Conservation (phyloP, 2,797 vertebrate species). For the Sarcophilus harrisii region DNA sequence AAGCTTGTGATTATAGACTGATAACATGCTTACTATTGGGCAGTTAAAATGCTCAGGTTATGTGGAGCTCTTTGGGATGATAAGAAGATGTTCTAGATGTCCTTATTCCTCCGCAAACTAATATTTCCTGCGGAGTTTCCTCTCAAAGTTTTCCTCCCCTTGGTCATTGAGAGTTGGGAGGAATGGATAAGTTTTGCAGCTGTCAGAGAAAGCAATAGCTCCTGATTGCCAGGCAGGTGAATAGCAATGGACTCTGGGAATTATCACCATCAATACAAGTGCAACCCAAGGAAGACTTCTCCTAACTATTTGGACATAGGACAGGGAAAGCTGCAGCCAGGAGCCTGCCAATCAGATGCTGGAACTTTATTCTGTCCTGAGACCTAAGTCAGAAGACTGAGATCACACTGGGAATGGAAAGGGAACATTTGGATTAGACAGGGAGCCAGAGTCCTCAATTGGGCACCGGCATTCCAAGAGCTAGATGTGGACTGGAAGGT, state of each 20-base stretch:
- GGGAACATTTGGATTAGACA: background rate
- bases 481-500: background rate
- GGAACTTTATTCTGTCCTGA: background rate
- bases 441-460: background rate
- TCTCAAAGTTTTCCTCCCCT: background rate
- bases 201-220: background rate
- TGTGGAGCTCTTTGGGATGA: background rate
- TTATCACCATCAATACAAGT: background rate
- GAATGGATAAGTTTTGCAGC: background rate
- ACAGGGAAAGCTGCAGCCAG: background rate
- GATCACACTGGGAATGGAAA: background rate
- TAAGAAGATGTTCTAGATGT: background rate
- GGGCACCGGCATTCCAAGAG: background rate
- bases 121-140: background rate
- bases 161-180: background rate
- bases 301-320: background rate
- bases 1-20: background rate
- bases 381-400: background rate
- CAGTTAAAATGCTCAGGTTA: background rate
- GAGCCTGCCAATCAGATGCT: background rate
- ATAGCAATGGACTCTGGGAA: background rate
- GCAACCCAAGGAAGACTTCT: background rate
- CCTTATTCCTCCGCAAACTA: background rate
- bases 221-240: background rate
- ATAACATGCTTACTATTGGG: background rate